Evolutionary conservation across 1,140 invertebrate species (phyloP).

Genomic region (Acromyrmex heyeri): DNA sequence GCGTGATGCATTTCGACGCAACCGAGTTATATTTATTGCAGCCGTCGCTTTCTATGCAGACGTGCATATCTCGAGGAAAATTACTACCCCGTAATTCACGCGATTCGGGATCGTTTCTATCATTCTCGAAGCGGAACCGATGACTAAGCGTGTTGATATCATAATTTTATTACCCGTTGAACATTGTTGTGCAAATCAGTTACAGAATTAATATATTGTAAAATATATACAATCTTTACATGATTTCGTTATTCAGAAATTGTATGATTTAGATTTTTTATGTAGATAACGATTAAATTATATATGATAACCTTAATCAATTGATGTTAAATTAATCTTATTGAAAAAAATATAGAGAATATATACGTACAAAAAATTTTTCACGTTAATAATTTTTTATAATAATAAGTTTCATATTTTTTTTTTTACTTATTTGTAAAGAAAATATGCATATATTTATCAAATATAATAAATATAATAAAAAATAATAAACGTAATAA

Average conservation of each 20-base stretch:
- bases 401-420: not conserved
- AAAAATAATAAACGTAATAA: no score
- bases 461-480: not conserved
- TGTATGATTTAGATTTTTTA: not conserved
- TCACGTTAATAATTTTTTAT: not conserved
- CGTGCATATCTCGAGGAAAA: conserved; percentile 52
- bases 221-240: not conserved
- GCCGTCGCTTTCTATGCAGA: conserved; percentile 64
- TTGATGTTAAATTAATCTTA: not conserved
- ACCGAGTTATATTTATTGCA: conserved; percentile 68
- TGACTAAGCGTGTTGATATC: conserved; percentile 52
- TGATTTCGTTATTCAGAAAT: not conserved
- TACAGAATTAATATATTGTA: conserved; percentile 19
- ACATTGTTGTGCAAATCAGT: not conserved
- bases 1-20: conserved; percentile 63
- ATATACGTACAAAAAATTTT: no score
- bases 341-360: no score
- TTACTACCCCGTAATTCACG: conserved; percentile 70
- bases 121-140: conserved; percentile 7
- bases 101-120: conserved; percentile 65
- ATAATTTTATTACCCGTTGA: conserved; percentile 53
- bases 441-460: not conserved
- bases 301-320: not conserved
- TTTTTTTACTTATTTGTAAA: not conserved
- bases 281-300: not conserved